A percentile compares a stretch with the other conserved stretches of the same genome.
phyloP scores from a whole-genome alignment of 2,888 invertebrate genomes.

The Agrilus mali region DNA sequence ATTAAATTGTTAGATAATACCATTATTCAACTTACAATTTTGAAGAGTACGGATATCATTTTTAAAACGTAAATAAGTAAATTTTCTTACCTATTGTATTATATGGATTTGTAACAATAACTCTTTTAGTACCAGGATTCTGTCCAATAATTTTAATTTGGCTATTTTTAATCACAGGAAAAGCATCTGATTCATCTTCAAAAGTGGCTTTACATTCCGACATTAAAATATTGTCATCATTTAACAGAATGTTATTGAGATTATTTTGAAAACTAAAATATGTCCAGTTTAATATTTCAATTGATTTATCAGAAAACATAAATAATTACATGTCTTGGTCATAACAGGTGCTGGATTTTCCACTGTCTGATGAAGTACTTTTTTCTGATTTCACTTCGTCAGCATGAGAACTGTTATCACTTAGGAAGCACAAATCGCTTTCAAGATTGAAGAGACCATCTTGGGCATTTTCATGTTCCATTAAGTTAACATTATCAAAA shows the following conservation, averaged over 20 bases:
- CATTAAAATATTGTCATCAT: no score
- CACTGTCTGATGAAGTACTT: conserved; percentile 52
- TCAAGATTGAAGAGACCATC: conserved; percentile 29
- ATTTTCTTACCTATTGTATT: conserved; percentile 17
- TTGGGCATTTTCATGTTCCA: conserved; percentile 47
- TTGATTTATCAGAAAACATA: neutral
- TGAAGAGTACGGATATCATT: no score
- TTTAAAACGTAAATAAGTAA: no score
- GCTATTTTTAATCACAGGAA: no score
- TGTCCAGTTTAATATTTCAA: neutral
- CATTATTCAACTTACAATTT: neutral
- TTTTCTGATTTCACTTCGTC: conserved; percentile 28
- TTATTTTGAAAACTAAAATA: conserved; percentile 1
- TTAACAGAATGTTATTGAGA: neutral
- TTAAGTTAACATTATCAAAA: conserved; percentile 54
- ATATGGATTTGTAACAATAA: conserved; percentile 26
- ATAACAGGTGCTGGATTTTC: conserved; percentile 21
- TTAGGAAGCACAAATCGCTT: conserved; percentile 25
- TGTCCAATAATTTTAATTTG: conserved; percentile 11
- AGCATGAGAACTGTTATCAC: conserved; percentile 25
- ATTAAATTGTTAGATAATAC: neutral
- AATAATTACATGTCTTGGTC: conserved; percentile 11
- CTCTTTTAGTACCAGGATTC: conserved; percentile 27
- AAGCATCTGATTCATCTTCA: no score
- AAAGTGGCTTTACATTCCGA: no score